phyloP scores from a whole-genome alignment of 35 echinoderm and acorn worm genomes.

The Heliocidaris tuberculata region DNA sequence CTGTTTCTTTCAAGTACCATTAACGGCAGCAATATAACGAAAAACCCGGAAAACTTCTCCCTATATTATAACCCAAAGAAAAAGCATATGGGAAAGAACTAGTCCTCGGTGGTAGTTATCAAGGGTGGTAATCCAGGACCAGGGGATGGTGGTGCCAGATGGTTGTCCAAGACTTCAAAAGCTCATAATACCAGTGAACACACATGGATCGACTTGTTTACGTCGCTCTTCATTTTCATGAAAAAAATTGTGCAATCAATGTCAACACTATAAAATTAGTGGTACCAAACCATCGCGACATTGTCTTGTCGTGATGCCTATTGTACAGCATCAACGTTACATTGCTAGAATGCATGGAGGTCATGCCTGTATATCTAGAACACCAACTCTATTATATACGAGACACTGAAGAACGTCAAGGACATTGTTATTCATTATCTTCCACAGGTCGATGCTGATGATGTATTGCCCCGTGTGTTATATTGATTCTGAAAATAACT shows the following conservation, averaged over 20 bases:
- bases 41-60: too few relatives aligned
- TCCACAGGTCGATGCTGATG: background rate
- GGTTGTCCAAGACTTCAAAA: too few relatives aligned
- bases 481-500: background rate
- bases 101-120: too few relatives aligned
- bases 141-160: too few relatives aligned
- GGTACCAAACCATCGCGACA: background rate
- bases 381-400: background rate
- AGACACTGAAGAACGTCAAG: background rate
- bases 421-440: background rate
- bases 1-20: too few relatives aligned
- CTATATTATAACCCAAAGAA: too few relatives aligned
- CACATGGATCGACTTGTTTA: background rate
- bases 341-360: background rate
- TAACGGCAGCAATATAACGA: too few relatives aligned
- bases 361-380: background rate
- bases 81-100: too few relatives aligned
- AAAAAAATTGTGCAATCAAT: background rate
- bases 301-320: background rate
- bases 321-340: too few relatives aligned
- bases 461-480: background rate
- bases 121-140: too few relatives aligned
- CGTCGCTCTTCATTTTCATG: background rate
- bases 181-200: too few relatives aligned
- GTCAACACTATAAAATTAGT: background rate